Conservation (phyloP, 2,888 invertebrate species). For the Hololepta plana region DNA sequence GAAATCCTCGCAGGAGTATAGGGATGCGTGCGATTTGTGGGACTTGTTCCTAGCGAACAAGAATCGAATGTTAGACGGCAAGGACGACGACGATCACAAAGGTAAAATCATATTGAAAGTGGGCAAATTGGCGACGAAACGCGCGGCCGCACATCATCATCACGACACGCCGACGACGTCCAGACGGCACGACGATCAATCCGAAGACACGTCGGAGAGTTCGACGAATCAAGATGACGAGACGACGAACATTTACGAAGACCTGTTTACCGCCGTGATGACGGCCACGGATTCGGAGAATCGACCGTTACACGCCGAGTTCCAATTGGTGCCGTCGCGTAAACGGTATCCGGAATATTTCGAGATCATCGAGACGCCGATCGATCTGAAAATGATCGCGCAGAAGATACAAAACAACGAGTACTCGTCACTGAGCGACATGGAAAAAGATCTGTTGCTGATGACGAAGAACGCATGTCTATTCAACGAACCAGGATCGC, state of each 20-base stretch:
- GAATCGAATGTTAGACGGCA: slow-evolving; percentile 22
- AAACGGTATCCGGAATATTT: slow-evolving; percentile 92
- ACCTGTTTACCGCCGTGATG: slow-evolving; percentile 78
- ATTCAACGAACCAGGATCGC: slow-evolving; percentile 93
- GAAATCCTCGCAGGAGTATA: slow-evolving; percentile 65
- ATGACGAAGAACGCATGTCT: slow-evolving; percentile 91
- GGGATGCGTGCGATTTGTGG: slow-evolving; percentile 79
- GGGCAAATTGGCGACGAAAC: slow-evolving; percentile 27
- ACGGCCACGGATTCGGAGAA: slow-evolving; percentile 67
- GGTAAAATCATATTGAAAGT: slow-evolving; percentile 35
- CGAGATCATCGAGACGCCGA: slow-evolving; percentile 81
- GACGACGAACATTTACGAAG: slow-evolving; percentile 53
- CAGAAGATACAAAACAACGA: slow-evolving; percentile 73
- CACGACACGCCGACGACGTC: slow-evolving; percentile 20
- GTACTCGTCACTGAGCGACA: slow-evolving; percentile 57
- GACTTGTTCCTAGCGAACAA: slow-evolving; percentile 55
- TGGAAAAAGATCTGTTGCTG: slow-evolving; percentile 76
- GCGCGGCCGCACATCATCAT: background rate
- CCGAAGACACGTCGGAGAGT: slow-evolving; percentile 51
- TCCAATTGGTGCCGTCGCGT: slow-evolving; percentile 82
- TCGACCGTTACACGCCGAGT: slow-evolving; percentile 69
- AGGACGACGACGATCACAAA: slow-evolving; percentile 30
- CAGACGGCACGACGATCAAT: slow-evolving; percentile 33
- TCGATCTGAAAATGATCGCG: slow-evolving; percentile 87
- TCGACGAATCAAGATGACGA: slow-evolving; percentile 61